These are phyloP conservation scores for Heliornis fulica DNA, from an alignment of 2,113 vertebrate genomes.

Conservation along the genomic window DNA sequence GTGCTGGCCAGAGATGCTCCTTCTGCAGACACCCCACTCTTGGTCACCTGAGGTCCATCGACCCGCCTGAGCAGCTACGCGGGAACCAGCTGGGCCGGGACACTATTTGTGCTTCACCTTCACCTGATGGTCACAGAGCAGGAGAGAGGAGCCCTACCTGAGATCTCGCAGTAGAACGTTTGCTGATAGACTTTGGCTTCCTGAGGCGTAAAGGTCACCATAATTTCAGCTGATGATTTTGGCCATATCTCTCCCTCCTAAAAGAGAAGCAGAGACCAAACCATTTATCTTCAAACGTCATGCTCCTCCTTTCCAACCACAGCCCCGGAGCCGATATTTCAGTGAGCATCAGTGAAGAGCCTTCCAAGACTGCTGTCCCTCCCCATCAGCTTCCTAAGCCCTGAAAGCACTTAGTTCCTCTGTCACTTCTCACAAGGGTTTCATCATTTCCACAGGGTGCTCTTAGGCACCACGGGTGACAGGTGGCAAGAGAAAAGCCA, in stretches of 20 bases:
- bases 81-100: neutral
- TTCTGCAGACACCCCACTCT: neutral
- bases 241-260: conserved; percentile 87
- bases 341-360: neutral
- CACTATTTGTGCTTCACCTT: neutral
- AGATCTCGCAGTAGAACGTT: conserved; percentile 82
- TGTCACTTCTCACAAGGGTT: too few species aligned
- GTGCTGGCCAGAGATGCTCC: neutral
- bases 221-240: conserved; percentile 74
- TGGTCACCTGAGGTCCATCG: neutral
- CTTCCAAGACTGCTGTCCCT: too few species aligned
- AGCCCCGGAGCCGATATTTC: neutral
- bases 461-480: too few species aligned
- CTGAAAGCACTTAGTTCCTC: too few species aligned
- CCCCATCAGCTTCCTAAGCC: too few species aligned
- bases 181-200: conserved; percentile 78
- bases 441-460: too few species aligned
- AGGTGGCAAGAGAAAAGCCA: too few species aligned
- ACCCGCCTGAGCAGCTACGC: neutral
- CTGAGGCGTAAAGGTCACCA: conserved; percentile 79
- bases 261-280: conserved; percentile 28
- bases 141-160: conserved; percentile 71
- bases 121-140: neutral
- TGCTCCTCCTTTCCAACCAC: neutral
- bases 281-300: neutral